Base-by-base conservation (phyloP, 1,140 invertebrate genomes). In the Heliothis virescens region DNA sequence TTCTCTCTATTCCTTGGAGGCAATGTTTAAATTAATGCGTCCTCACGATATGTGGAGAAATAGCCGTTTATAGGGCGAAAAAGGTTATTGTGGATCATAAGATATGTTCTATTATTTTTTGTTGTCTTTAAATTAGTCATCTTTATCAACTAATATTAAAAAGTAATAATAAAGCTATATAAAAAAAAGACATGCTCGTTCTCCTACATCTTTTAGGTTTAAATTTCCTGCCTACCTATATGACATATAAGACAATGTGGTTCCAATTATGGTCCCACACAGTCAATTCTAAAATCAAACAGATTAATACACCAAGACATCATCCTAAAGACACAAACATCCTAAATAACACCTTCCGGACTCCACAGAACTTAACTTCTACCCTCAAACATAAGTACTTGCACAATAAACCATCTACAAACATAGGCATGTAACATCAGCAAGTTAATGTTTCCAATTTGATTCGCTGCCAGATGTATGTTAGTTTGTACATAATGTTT, bases 361-460 rank as follows among this genome's bases (percentile, higher is more conserved):
- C 7, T 4, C 7, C 29, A 41, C 59, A 69, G 34, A 65, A 65
- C 62, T 65, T 10, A 41, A 65, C 16, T 50, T 13, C 11, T 67
- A 16, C 34, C 15, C 62, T 41, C 62, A 69, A 29, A 52, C 48
- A 52, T 48, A 52, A 53, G 69, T 72, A 16, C 21, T 57, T 57
- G 52, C 13, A 71, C 67, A 29, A 71, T 62, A 75, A 75, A 75
- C 41, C 55, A 75, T 50, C 18, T 48, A 75, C 72, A 60, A 75
- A 60, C 21, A 34, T 57, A 74, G 26, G 41, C 18, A 59, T 65
- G 60, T 67, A 65, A 15, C 57, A 60, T 41, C 71, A 59, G 41
- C 26, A 77, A 77, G 48, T 53, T 77, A 77, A 77, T 62, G 74
- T 65, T 65, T 77, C 60, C 60, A 77, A 77, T 77, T 77, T 77